Evolutionary conservation across 2,113 vertebrate genomes (phyloP).

Genomic region (Tor tambroides): DNA sequence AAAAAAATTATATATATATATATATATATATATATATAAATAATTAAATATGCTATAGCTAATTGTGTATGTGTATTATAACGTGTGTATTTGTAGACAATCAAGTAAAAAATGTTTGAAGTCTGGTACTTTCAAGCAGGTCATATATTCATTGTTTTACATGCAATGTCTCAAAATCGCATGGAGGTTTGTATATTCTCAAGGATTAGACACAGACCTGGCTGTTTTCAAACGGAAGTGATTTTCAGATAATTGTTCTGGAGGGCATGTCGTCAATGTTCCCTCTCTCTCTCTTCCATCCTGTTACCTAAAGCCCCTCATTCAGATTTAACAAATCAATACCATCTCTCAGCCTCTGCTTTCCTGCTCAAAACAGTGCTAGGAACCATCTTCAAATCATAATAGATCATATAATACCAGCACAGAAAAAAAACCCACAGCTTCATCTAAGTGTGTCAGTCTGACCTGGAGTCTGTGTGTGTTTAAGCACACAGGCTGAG

Average conservation of each 20-base stretch:
- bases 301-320: slow-evolving; percentile 32
- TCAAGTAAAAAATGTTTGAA: not conserved
- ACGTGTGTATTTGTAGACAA: not conserved
- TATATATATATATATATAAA: too few relatives aligned
- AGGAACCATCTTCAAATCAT: slow-evolving; percentile 43
- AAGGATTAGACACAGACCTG: slow-evolving; percentile 33
- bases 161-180: not conserved
- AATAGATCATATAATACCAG: slow-evolving; percentile 38
- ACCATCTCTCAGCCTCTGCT: not conserved
- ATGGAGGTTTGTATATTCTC: not conserved
- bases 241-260: slow-evolving; percentile 38
- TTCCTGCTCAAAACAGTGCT: slow-evolving; percentile 49
- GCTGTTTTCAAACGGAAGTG: slow-evolving; percentile 39
- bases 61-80: not conserved
- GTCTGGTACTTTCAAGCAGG: not conserved
- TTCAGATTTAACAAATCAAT: slow-evolving; percentile 55
- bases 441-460: not conserved
- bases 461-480: not conserved
- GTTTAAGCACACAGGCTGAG: not conserved
- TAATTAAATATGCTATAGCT: not conserved
- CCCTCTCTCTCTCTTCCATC: not conserved
- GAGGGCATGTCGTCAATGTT: slow-evolving; percentile 6
- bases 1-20: too few relatives aligned
- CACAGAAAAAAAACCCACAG: not conserved
- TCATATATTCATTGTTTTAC: not conserved